Percentiles rank a stretch among this genome's conserved stretches.
Conservation (phyloP, 2,797 vertebrate species). For the Myripristis murdjan region DNA sequence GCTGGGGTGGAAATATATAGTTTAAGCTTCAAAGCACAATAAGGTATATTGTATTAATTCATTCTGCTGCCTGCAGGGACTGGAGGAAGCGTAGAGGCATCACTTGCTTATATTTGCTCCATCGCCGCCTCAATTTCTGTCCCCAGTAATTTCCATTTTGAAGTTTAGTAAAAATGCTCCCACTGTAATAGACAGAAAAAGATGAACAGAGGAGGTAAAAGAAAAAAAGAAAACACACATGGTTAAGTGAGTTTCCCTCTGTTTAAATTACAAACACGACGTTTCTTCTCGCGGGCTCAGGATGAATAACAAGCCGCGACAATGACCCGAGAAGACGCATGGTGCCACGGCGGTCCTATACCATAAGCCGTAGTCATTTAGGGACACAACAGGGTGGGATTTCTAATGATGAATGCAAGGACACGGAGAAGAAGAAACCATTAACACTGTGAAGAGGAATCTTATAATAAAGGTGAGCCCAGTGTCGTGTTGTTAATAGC, state of each 20-base stretch:
- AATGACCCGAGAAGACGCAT: constrained; percentile 41
- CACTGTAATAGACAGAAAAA: constrained; percentile 39
- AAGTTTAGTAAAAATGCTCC: constrained; percentile 42
- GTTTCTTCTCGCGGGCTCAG: constrained; percentile 26
- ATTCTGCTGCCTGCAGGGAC: constrained; percentile 74
- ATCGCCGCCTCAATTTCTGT: constrained; percentile 56
- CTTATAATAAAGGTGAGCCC: constrained; percentile 76
- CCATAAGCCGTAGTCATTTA: constrained; percentile 61
- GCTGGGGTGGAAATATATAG: constrained; percentile 70
- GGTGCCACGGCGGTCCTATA: constrained; percentile 7
- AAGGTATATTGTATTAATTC: constrained; percentile 78
- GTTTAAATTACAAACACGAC: not conserved
- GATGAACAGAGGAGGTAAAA: constrained; percentile 29
- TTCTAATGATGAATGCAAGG: constrained; percentile 68
- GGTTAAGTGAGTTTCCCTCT: constrained; percentile 10
- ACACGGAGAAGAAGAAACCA: constrained; percentile 70
- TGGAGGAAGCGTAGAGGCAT: constrained; percentile 54
- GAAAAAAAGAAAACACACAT: not conserved
- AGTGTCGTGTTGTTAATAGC: constrained; percentile 77
- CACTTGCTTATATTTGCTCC: constrained; percentile 60
- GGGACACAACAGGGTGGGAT: constrained; percentile 44
- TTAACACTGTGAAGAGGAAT: constrained; percentile 69
- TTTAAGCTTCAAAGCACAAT: constrained; percentile 81
- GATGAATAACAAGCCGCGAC: constrained; percentile 6
- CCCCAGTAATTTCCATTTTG: constrained; percentile 54